Conservation (phyloP, 2,797 vertebrate species). For the Florisuga fusca region DNA sequence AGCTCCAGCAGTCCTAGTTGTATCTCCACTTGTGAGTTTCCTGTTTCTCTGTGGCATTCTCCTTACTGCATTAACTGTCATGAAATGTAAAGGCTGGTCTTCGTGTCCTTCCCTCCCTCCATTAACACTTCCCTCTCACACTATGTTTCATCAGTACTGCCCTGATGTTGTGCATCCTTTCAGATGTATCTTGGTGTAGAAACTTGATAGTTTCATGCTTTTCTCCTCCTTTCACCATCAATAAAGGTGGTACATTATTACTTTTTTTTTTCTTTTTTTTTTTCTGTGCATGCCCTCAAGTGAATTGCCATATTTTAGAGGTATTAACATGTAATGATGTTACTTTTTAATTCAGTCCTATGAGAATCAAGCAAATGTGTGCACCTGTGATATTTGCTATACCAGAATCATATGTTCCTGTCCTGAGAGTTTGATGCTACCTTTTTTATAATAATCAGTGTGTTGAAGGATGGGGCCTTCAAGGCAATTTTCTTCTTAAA, state of each 20-base stretch:
- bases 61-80: neutral
- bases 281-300: neutral
- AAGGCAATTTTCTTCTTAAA: neutral
- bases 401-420: neutral
- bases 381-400: neutral
- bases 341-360: neutral
- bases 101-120: neutral
- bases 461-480: neutral
- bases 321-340: neutral
- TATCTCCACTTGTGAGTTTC: neutral
- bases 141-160: neutral
- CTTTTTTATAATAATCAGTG: neutral
- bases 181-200: neutral
- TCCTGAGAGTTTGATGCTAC: neutral
- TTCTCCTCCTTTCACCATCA: neutral
- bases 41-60: neutral
- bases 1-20: neutral
- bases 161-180: neutral
- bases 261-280: neutral
- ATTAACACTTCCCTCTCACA: neutral
- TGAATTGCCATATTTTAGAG: neutral
- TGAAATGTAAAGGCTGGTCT: neutral
- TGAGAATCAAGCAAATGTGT: neutral
- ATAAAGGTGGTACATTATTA: neutral
- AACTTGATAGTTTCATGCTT: neutral